Conservation (phyloP, 2,888 invertebrate species). For the Tuta absoluta region DNA sequence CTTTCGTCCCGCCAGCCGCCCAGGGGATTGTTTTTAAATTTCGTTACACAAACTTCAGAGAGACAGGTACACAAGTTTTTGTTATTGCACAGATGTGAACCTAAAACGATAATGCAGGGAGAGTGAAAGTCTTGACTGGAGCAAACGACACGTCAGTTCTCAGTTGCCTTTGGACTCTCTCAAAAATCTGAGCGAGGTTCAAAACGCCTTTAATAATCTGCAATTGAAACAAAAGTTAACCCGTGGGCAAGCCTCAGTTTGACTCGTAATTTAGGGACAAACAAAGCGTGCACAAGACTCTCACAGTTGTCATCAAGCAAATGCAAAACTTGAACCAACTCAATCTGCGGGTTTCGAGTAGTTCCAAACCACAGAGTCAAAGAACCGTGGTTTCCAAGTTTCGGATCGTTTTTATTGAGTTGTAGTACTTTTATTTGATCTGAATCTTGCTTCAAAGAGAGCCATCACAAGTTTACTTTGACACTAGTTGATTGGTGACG, state of each 20-base stretch:
- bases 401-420: constrained; percentile 4
- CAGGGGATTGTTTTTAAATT: constrained; percentile 74
- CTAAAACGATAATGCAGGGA: too few relatives aligned
- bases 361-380: neutral
- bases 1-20: constrained; percentile 50
- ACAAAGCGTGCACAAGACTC: neutral
- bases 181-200: too few relatives aligned
- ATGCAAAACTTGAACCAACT: neutral
- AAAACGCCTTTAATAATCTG: too few relatives aligned
- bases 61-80: constrained; percentile 33
- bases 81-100: neutral
- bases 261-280: neutral
- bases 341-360: constrained; percentile 1
- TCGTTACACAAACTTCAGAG: constrained; percentile 57
- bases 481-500: constrained; percentile 7
- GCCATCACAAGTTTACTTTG: neutral
- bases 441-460: constrained; percentile 1
- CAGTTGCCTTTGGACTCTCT: too few relatives aligned
- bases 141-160: too few relatives aligned
- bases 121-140: too few relatives aligned
- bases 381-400: neutral
- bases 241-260: too few relatives aligned
- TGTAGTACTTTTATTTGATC: neutral
- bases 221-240: too few relatives aligned
- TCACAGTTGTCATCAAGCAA: neutral